phyloP scores from a whole-genome alignment of 2,113 vertebrate genomes.

The Pipa parva region DNA sequence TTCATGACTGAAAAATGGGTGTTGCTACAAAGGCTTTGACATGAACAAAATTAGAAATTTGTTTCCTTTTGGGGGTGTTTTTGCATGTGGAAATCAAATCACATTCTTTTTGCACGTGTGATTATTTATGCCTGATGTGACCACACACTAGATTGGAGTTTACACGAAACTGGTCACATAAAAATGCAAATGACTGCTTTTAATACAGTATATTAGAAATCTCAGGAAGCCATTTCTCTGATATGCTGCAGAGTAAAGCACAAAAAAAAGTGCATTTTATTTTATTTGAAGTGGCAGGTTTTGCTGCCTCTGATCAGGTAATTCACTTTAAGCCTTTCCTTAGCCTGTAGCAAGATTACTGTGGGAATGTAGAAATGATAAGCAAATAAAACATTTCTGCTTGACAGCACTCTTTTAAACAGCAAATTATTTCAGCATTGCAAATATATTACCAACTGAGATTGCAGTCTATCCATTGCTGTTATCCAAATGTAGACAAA shows the following conservation, averaged over 20 bases:
- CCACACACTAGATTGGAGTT: constrained; percentile 53
- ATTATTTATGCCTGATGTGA: constrained; percentile 9
- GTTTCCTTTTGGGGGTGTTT: background rate
- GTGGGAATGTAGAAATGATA: constrained; percentile 64
- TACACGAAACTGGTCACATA: constrained; percentile 52
- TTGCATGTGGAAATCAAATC: too few relatives aligned
- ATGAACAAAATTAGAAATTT: too few relatives aligned
- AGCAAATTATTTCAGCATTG: constrained; percentile 80
- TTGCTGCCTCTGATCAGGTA: constrained; percentile 63
- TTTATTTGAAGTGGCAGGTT: constrained; percentile 63
- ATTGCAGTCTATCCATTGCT: constrained; percentile 66
- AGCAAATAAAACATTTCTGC: constrained; percentile 63
- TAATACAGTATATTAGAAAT: constrained; percentile 52
- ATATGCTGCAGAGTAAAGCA: constrained; percentile 72
- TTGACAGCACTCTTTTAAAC: constrained; percentile 62
- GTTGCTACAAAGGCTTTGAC: constrained; percentile 40
- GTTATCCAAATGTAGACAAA: constrained; percentile 54
- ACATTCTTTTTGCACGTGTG: constrained; percentile 22
- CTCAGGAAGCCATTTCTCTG: constrained; percentile 62
- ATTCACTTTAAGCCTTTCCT: constrained; percentile 71
- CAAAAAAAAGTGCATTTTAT: constrained; percentile 52
- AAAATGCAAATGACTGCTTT: constrained; percentile 54
- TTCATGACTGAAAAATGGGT: constrained; percentile 12
- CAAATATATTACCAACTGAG: constrained; percentile 52
- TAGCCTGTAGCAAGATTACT: constrained; percentile 76